phyloP scores from a whole-genome alignment of 2,888 invertebrate species.

The Andrena chrysosceles region DNA sequence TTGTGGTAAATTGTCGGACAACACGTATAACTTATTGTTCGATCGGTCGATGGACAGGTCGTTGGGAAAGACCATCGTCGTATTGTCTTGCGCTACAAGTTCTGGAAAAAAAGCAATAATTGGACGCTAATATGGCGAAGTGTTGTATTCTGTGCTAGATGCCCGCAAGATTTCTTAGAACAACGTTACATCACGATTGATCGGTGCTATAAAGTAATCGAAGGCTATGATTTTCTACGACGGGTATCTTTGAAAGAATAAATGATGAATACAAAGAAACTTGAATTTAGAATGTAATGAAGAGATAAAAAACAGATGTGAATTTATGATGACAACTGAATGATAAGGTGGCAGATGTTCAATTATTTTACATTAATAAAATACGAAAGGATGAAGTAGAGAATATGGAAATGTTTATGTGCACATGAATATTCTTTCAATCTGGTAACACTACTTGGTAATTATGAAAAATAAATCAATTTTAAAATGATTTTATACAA shows the following conservation, averaged over 20 bases:
- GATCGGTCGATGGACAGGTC: slow-evolving; percentile 86
- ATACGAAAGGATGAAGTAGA: not conserved
- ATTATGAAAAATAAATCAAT: not conserved
- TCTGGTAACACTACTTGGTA: not conserved
- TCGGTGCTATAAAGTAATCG: not conserved
- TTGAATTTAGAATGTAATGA: not conserved
- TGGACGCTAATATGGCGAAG: not conserved
- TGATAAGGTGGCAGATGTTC: not conserved
- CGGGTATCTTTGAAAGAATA: not conserved
- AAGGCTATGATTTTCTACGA: not conserved
- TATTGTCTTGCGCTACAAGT: slow-evolving; percentile 89
- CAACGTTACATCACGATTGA: slow-evolving; percentile 4
- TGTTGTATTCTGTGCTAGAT: not conserved
- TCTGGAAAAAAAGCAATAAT: slow-evolving; percentile 84
- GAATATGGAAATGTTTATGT: not conserved
- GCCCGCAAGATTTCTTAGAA: slow-evolving; percentile 30
- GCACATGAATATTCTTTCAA: not conserved
- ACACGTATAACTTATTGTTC: slow-evolving; percentile 76
- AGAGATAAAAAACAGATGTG: not conserved
- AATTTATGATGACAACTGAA: not conserved
- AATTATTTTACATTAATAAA: not conserved
- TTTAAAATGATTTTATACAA: not conserved
- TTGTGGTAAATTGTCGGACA: slow-evolving; percentile 80
- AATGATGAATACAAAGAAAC: not conserved
- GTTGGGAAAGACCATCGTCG: slow-evolving; percentile 91